phyloP scores from a whole-genome alignment of 2,888 invertebrate genomes.

The Palloptera scutellata region DNA sequence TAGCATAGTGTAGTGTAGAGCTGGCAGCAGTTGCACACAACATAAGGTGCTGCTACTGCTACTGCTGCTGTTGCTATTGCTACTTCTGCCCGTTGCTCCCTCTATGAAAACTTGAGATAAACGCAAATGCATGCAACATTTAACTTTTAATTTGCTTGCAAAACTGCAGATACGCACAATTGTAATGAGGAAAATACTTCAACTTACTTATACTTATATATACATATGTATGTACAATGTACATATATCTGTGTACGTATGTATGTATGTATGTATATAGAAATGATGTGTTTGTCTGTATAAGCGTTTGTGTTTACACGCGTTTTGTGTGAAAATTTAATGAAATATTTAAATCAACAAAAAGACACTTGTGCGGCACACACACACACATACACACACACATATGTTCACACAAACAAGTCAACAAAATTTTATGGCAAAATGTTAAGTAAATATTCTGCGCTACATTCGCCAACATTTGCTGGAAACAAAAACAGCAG shows the following conservation, averaged over 20 bases:
- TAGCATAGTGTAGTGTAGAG: conserved; percentile 17
- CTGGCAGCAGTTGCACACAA: conserved; percentile 1
- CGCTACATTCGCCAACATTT: neutral
- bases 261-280: neutral
- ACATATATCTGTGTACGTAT: neutral
- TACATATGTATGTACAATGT: neutral
- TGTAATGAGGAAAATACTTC: neutral
- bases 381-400: too few relatives aligned
- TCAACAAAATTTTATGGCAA: neutral
- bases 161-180: conserved; percentile 15
- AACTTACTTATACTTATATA: too few relatives aligned
- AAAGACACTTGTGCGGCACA: neutral
- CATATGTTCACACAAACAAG: neutral
- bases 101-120: neutral
- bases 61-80: neutral
- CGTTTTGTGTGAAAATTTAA: conserved; percentile 35
- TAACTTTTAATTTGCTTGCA: conserved; percentile 53
- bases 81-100: too few relatives aligned
- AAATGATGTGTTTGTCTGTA: neutral
- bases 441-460: neutral
- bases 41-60: neutral
- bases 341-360: conserved; percentile 40
- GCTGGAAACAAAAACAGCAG: conserved; percentile 29
- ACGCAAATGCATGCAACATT: conserved; percentile 54
- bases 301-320: too few relatives aligned